Conservation (phyloP, 2,113 vertebrate genomes). For the Accipiter cooperii region DNA sequence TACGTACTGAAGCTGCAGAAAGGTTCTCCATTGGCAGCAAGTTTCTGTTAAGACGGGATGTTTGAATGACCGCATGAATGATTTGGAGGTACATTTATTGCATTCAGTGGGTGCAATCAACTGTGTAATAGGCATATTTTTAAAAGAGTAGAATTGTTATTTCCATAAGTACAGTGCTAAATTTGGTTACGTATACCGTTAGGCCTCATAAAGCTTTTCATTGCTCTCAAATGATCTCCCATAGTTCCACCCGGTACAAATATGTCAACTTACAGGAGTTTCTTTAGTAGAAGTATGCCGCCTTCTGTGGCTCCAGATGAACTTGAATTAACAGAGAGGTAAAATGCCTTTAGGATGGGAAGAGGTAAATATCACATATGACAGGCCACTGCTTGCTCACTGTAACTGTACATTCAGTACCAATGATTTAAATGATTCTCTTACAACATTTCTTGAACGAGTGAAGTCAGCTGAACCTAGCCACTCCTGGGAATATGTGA, state of each 20-base stretch:
- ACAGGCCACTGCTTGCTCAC: not conserved
- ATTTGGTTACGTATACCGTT: constrained; percentile 55
- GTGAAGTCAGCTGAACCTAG: not conserved
- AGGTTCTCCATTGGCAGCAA: not conserved
- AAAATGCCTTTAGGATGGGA: not conserved
- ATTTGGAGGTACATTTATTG: constrained; percentile 65
- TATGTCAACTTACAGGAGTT: constrained; percentile 14
- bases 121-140: constrained; percentile 63
- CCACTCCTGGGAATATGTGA: not conserved
- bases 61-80: constrained; percentile 53
- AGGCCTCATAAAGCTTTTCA: constrained; percentile 55
- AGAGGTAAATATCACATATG: not conserved
- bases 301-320: not conserved
- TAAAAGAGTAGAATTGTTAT: constrained; percentile 52
- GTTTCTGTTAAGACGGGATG: constrained; percentile 19
- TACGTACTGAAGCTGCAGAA: not conserved
- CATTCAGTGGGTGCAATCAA: constrained; percentile 57
- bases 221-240: constrained; percentile 52
- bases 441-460: not conserved
- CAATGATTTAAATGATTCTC: not conserved
- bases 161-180: constrained; percentile 65
- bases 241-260: constrained; percentile 31
- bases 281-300: constrained; percentile 24
- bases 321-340: not conserved
- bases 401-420: not conserved